These are phyloP conservation scores for Oophaga pumilio DNA, from an alignment of 2,113 vertebrate species.

Conservation along the genomic window DNA sequence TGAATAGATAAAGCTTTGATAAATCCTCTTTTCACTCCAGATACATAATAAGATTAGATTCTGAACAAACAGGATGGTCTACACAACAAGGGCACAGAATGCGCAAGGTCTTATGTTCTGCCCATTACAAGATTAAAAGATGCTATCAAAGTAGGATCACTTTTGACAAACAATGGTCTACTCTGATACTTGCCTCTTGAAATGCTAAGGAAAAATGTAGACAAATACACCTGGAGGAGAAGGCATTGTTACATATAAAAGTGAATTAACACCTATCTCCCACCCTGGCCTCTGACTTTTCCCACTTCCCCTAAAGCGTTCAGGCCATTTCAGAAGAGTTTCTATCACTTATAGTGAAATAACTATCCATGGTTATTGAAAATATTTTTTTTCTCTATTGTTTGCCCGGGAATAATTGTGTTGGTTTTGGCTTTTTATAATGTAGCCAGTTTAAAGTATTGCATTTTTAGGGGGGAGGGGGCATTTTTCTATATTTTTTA, in stretches of 20 bases:
- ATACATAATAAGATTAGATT: slow-evolving; percentile 42
- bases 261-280: slow-evolving; percentile 14
- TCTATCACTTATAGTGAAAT: neutral
- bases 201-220: neutral
- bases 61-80: slow-evolving; percentile 25
- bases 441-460: too few relatives aligned
- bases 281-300: neutral
- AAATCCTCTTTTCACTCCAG: slow-evolving; percentile 16
- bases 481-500: too few relatives aligned
- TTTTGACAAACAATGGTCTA: slow-evolving; percentile 15
- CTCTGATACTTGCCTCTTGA: slow-evolving; percentile 12
- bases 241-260: slow-evolving; percentile 16
- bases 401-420: too few relatives aligned
- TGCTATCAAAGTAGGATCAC: slow-evolving; percentile 21
- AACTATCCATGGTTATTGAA: neutral
- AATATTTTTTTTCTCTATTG: neutral
- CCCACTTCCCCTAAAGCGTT: neutral
- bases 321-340: neutral
- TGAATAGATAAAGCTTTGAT: neutral
- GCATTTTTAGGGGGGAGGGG: too few relatives aligned
- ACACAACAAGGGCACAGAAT: neutral
- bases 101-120: neutral
- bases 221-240: slow-evolving; percentile 31
- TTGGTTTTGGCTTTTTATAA: too few relatives aligned
- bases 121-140: neutral